Percentiles rank a stretch among this genome's conserved stretches.
phyloP scores from a whole-genome alignment of 2,888 invertebrate genomes.

The Litoditis marina region DNA sequence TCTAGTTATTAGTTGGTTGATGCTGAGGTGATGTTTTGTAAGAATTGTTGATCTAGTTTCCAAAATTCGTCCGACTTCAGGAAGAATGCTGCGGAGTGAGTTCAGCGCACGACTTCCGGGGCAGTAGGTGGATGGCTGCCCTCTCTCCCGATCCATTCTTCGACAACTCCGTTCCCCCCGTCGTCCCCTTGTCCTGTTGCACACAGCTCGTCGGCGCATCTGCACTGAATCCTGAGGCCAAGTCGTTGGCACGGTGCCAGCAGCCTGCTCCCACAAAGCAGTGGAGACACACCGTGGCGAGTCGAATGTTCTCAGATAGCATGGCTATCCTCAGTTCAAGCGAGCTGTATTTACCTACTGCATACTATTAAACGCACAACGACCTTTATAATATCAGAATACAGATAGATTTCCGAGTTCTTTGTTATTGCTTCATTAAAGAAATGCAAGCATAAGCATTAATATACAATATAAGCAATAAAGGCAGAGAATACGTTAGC shows the following conservation, averaged over 20 bases:
- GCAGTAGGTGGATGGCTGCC: conserved; percentile 31
- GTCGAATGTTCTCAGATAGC: too few species aligned
- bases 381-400: too few species aligned
- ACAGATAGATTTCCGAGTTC: too few species aligned
- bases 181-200: conserved; percentile 51
- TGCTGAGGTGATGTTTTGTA: neutral
- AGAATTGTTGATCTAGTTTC: neutral
- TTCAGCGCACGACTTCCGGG: conserved; percentile 28
- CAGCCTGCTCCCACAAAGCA: conserved; percentile 39
- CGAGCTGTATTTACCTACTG: too few species aligned
- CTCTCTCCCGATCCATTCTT: conserved; percentile 6
- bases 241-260: conserved; percentile 48
- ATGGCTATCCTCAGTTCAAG: too few species aligned
- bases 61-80: conserved; percentile 18
- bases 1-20: too few species aligned
- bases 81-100: conserved; percentile 36
- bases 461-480: too few species aligned
- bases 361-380: too few species aligned
- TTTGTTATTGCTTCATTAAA: too few species aligned
- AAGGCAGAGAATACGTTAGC: too few species aligned
- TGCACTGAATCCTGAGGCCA: conserved; percentile 43
- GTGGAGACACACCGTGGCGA: conserved; percentile 47
- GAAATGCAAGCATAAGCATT: too few species aligned
- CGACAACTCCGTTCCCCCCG: conserved; percentile 14
- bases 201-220: conserved; percentile 45